phyloP scores from a whole-genome alignment of 2,113 vertebrate species.

The Sebastes schlegelii region DNA sequence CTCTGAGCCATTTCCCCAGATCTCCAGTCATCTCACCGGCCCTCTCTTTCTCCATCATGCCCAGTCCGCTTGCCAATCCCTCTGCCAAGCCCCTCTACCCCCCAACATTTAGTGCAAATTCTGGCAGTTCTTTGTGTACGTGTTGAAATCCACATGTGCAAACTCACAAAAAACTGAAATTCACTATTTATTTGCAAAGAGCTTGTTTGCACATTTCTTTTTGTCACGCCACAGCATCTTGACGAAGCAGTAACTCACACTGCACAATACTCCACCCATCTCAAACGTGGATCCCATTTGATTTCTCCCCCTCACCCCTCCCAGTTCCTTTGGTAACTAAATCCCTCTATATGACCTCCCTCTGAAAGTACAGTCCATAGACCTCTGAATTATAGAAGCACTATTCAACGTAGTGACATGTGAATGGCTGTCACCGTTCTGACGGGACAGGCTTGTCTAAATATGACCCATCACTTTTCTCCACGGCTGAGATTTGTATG shows the following conservation, averaged over 20 bases:
- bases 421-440: slow-evolving; percentile 47
- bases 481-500: slow-evolving; percentile 35
- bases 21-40: not conserved
- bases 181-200: not conserved
- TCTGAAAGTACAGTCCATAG: slow-evolving; percentile 7
- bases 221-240: not conserved
- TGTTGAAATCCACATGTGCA: not conserved
- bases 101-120: not conserved
- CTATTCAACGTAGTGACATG: slow-evolving; percentile 14
- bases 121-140: not conserved
- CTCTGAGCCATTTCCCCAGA: slow-evolving; percentile 21
- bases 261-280: not conserved
- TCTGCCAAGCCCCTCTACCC: not conserved
- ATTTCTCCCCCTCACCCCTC: not conserved
- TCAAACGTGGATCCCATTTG: slow-evolving; percentile 55
- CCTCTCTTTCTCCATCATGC: not conserved
- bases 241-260: slow-evolving; percentile 2
- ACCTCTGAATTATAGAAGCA: slow-evolving; percentile 23
- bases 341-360: slow-evolving; percentile 35
- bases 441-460: slow-evolving; percentile 52
- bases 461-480: slow-evolving; percentile 52
- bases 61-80: not conserved
- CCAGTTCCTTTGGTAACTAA: slow-evolving; percentile 45
- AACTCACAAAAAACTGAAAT: not conserved
- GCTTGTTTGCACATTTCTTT: not conserved